Conservation (phyloP, 2,113 vertebrate genomes). For the Odontophorus gujanensis region DNA sequence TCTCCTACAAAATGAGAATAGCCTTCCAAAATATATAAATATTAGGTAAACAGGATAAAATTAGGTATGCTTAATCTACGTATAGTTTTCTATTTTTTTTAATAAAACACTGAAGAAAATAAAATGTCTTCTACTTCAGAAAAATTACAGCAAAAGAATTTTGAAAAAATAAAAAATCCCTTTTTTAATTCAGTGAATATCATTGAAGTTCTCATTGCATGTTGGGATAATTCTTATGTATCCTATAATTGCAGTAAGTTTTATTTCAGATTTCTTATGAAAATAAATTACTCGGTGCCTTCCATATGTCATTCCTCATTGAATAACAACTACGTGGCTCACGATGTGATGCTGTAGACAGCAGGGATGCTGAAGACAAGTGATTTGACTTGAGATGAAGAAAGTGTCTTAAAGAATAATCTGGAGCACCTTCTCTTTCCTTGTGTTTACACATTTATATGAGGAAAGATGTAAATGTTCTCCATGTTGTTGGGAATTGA, state of each 20-base stretch:
- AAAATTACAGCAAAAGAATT: neutral
- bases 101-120: neutral
- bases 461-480: neutral
- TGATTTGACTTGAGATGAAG: neutral
- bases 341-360: neutral
- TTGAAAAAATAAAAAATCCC: neutral
- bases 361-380: neutral
- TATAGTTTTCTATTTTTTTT: neutral
- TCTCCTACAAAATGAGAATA: neutral
- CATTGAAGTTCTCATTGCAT: neutral
- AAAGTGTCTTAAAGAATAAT: neutral
- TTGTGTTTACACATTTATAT: rapidly evolving
- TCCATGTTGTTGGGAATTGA: neutral
- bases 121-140: neutral
- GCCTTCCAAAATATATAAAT: neutral
- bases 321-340: neutral
- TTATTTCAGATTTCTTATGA: neutral
- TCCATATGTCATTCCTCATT: neutral
- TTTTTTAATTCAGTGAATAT: neutral
- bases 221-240: neutral
- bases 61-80: neutral
- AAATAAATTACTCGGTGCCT: neutral
- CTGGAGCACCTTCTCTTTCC: neutral
- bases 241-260: neutral
- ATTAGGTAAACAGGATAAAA: neutral